Percentiles rank a stretch among this genome's conserved stretches.
These are phyloP conservation scores for Acanthurus leucopareius DNA, from an alignment of 2,797 vertebrate species.

Conservation along the genomic window DNA sequence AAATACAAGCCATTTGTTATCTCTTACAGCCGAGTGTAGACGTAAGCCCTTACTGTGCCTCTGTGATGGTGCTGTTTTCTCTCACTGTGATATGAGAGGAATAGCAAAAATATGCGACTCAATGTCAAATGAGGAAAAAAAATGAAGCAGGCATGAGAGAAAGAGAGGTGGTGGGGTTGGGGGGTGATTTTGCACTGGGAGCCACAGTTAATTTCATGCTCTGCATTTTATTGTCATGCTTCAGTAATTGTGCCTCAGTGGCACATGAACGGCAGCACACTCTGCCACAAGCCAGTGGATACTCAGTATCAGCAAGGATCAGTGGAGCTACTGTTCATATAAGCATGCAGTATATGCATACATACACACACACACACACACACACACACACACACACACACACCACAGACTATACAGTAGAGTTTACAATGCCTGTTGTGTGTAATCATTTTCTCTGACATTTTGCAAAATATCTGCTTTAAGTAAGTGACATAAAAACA, in stretches of 20 bases:
- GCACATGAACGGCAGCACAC: slow-evolving; percentile 41
- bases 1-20: slow-evolving; percentile 43
- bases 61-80: slow-evolving; percentile 26
- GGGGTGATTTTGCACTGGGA: slow-evolving; percentile 68
- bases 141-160: slow-evolving; percentile 3
- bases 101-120: slow-evolving; percentile 29
- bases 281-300: slow-evolving; percentile 16
- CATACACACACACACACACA: neutral
- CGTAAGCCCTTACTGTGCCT: slow-evolving; percentile 24
- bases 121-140: slow-evolving; percentile 49
- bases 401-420: neutral
- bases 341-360: neutral
- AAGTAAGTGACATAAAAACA: neutral
- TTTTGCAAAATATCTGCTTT: neutral
- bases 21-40: slow-evolving; percentile 13
- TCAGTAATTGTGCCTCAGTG: slow-evolving; percentile 69
- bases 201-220: slow-evolving; percentile 84
- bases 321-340: neutral
- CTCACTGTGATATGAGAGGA: slow-evolving; percentile 34
- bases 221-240: slow-evolving; percentile 79
- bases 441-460: too few relatives aligned
- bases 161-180: slow-evolving; percentile 6
- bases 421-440: neutral
- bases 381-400: neutral
- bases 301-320: slow-evolving; percentile 27